phyloP scores from a whole-genome alignment of 2,113 vertebrate genomes.

The Saguinus imperator region DNA sequence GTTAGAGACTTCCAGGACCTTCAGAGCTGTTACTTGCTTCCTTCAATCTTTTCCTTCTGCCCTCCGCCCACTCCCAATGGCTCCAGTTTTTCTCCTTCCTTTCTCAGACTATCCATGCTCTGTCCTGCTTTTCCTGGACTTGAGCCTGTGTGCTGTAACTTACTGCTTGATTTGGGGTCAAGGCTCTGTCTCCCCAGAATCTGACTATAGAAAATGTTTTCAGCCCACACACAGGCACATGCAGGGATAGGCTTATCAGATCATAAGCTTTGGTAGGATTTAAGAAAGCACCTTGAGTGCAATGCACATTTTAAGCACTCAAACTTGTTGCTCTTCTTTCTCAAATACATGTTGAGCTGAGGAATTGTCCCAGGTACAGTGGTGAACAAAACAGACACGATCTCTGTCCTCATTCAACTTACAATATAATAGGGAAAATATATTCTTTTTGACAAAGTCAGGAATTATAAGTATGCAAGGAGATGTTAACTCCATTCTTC shows the following conservation, averaged over 20 bases:
- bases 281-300: background rate
- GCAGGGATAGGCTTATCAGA: background rate
- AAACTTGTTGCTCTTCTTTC: background rate
- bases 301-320: accelerated
- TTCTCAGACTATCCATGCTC: background rate
- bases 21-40: background rate
- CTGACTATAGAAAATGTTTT: background rate
- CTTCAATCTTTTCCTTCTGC: background rate
- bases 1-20: background rate
- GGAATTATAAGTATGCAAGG: background rate
- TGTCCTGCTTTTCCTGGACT: background rate
- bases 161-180: background rate
- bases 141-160: background rate
- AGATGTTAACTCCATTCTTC: background rate
- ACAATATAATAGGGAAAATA: background rate
- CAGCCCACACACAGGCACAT: background rate
- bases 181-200: background rate
- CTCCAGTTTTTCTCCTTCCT: background rate
- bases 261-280: background rate
- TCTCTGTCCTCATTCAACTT: background rate
- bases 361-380: background rate
- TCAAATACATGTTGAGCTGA: background rate
- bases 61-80: accelerated
- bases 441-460: background rate
- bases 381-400: background rate